Conservation (phyloP, 2,888 invertebrate species). For the Calliopum simillimum region DNA sequence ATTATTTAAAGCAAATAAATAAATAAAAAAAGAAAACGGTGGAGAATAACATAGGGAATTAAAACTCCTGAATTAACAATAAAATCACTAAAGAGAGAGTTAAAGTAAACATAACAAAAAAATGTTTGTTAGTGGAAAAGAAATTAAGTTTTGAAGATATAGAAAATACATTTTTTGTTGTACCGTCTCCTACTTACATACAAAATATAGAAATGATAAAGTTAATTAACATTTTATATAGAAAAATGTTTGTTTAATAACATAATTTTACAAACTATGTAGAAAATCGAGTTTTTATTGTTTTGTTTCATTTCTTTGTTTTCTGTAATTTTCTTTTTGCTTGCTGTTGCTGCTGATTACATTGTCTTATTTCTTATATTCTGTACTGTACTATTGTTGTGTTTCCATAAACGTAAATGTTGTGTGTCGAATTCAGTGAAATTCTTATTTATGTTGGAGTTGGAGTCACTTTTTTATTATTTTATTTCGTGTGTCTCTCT, state of each 20-base stretch:
- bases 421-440: background rate
- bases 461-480: conserved; percentile 8
- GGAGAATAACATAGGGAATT: background rate
- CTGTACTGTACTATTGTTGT: background rate
- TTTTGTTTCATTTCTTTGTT: background rate
- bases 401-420: background rate
- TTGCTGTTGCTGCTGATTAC: background rate
- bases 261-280: conserved; percentile 29
- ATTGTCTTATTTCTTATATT: background rate
- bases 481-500: background rate
- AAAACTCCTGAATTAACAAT: background rate
- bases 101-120: background rate
- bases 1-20: background rate
- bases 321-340: no score
- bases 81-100: background rate
- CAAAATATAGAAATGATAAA: conserved; percentile 10
- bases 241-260: conserved; percentile 22
- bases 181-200: conserved; percentile 25
- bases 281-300: conserved; percentile 16
- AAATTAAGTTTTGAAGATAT: background rate
- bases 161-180: conserved; percentile 23
- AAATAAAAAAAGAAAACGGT: background rate
- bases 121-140: background rate
- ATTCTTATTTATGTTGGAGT: background rate
- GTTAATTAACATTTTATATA: conserved; percentile 29